Evolutionary conservation across 2,888 invertebrate species (phyloP).

Genomic region (Euphydryas editha): DNA sequence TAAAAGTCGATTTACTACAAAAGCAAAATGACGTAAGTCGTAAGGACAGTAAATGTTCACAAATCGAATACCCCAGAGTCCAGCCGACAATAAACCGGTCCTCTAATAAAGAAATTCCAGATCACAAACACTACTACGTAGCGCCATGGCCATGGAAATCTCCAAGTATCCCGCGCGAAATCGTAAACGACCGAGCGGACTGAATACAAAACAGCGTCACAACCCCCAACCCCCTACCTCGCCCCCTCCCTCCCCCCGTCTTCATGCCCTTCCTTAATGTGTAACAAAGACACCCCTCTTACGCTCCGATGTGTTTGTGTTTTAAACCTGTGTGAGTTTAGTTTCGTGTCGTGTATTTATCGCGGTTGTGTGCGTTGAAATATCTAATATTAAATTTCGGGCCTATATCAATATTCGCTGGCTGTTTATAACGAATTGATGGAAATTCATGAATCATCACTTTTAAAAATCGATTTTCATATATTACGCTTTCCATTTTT

Average conservation of each 20-base stretch:
- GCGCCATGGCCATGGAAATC: conserved; percentile 68
- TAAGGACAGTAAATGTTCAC: conserved; percentile 39
- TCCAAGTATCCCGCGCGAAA: conserved; percentile 80
- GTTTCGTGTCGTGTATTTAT: conserved; percentile 49
- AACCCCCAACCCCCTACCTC: conserved; percentile 53
- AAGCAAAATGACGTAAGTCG: background rate
- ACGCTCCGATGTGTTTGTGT: conserved; percentile 73
- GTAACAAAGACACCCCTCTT: conserved; percentile 83
- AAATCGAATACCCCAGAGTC: conserved; percentile 44
- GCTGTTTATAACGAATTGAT: conserved; percentile 35
- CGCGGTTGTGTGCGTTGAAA: conserved; percentile 55
- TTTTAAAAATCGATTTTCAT: conserved; percentile 21
- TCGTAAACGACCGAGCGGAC: conserved; percentile 76
- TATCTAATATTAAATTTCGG: conserved; percentile 82
- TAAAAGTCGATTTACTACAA: background rate
- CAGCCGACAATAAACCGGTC: conserved; percentile 49
- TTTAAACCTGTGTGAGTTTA: conserved; percentile 65
- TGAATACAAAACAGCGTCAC: conserved; percentile 78
- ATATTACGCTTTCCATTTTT: background rate
- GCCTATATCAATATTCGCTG: conserved; percentile 67
- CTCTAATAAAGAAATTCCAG: conserved; percentile 77
- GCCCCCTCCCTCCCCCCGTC: conserved; percentile 58
- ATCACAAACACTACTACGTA: conserved; percentile 60
- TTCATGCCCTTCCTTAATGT: conserved; percentile 81
- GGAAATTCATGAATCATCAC: conserved; percentile 24